Percentiles rank a stretch among this genome's conserved stretches.
phyloP scores from a whole-genome alignment of 2,888 invertebrate species.

The Drosophila nigritarsus region DNA sequence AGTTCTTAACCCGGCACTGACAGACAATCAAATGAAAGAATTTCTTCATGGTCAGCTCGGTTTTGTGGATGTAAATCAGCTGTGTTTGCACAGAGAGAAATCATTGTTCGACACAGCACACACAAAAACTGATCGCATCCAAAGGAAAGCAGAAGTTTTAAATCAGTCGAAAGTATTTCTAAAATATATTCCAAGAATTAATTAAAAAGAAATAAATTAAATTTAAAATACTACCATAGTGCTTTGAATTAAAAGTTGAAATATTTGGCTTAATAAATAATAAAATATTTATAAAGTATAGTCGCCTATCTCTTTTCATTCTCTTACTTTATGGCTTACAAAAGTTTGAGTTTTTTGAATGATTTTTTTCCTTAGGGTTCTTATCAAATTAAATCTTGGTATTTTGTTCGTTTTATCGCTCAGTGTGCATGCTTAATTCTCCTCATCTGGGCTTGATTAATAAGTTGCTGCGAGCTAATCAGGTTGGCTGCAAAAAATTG shows the following conservation, averaged over 20 bases:
- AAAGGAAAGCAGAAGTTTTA: neutral
- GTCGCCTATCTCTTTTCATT: neutral
- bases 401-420: neutral
- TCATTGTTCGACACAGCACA: neutral
- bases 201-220: neutral
- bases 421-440: slow-evolving; percentile 27
- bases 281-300: neutral
- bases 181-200: neutral
- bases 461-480: slow-evolving; percentile 58
- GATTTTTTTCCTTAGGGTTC: neutral
- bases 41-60: slow-evolving; percentile 51
- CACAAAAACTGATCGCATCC: neutral
- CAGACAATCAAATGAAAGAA: slow-evolving; percentile 70
- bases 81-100: slow-evolving; percentile 39
- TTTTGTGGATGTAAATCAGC: slow-evolving; percentile 56
- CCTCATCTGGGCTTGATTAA: slow-evolving; percentile 43
- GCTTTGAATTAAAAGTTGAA: neutral
- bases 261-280: neutral
- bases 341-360: neutral
- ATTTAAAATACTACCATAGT: neutral
- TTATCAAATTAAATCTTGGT: neutral
- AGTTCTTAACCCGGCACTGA: slow-evolving; percentile 62
- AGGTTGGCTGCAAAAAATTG: slow-evolving; percentile 41
- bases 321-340: no score
- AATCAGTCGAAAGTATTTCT: neutral